Evolutionary conservation across 2,113 vertebrate genomes (phyloP).

Genomic region (Osmerus eperlanus): DNA sequence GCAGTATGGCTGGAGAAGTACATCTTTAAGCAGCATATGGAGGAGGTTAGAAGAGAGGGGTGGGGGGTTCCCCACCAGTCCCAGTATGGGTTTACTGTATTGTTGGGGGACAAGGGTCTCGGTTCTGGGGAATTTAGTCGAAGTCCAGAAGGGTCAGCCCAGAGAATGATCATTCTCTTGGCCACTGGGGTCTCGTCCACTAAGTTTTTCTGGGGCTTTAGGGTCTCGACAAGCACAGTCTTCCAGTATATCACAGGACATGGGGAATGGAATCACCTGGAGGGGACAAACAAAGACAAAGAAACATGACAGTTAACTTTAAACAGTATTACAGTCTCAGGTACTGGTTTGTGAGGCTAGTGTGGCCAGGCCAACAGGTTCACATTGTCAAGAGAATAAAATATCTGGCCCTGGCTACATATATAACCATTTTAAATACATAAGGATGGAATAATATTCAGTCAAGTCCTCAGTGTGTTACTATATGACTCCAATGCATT

Average conservation of each 20-base stretch:
- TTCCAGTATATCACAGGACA: slow-evolving; percentile 88
- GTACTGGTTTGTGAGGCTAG: too few species aligned
- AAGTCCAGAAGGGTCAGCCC: slow-evolving; percentile 72
- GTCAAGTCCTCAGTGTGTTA: too few species aligned
- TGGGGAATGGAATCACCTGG: slow-evolving; percentile 94
- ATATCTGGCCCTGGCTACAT: too few species aligned
- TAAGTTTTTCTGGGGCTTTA: slow-evolving; percentile 80
- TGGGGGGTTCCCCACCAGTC: slow-evolving; percentile 72
- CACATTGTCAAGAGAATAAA: too few species aligned
- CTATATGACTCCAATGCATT: too few species aligned
- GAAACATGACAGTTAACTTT: too few species aligned
- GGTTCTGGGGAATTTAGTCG: slow-evolving; percentile 30
- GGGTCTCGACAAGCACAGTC: slow-evolving; percentile 95
- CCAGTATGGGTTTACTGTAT: slow-evolving; percentile 61
- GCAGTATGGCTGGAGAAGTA: slow-evolving; percentile 72
- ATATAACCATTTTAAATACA: too few species aligned
- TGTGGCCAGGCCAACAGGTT: too few species aligned
- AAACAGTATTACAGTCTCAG: too few species aligned
- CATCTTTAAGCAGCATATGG: slow-evolving; percentile 78
- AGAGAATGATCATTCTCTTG: slow-evolving; percentile 77
- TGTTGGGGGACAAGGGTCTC: slow-evolving; percentile 69
- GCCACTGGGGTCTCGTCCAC: slow-evolving; percentile 49
- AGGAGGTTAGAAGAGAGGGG: slow-evolving; percentile 46
- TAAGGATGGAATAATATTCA: too few species aligned
- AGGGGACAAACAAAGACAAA: slow-evolving; percentile 33